Conservation (phyloP, 92 coral and sea anemone species). For the Heliopora coerulea region DNA sequence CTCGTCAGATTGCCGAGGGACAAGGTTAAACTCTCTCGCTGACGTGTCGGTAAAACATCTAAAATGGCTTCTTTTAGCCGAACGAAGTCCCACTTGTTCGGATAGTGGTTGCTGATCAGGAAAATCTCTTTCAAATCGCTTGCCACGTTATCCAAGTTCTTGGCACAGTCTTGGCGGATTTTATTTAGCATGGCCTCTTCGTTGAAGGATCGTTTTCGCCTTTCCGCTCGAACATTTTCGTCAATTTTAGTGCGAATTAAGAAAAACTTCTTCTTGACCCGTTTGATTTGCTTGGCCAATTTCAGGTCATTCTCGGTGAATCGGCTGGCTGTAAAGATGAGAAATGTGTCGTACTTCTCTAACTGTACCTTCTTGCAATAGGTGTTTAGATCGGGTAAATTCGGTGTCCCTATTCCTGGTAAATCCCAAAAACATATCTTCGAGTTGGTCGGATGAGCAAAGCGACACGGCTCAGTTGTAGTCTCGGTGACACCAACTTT, state of each 20-base stretch:
- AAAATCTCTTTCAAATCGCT: conserved; percentile 21
- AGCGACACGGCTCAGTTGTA: conserved; percentile 20
- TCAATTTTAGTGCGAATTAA: conserved; percentile 49
- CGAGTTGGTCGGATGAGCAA: conserved; percentile 24
- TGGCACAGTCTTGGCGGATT: conserved; percentile 20
- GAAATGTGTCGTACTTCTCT: conserved; percentile 47
- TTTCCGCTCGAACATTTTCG: conserved; percentile 21
- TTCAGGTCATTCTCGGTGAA: conserved; percentile 42
- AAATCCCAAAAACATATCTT: conserved; percentile 46
- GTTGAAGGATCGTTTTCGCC: conserved; percentile 32
- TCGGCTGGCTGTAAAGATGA: conserved; percentile 38
- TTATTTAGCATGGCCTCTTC: conserved; percentile 35
- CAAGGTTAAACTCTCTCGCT: conserved; percentile 44
- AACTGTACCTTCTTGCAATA: conserved; percentile 22
- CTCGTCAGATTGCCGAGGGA: conserved; percentile 35
- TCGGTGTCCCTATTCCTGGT: conserved; percentile 54
- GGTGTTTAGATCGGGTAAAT: conserved; percentile 41
- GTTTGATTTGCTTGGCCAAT: conserved; percentile 32
- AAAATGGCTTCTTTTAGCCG: conserved; percentile 52
- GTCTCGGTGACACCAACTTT: conserved; percentile 32
- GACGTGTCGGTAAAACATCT: conserved; percentile 41
- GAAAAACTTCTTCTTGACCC: conserved; percentile 36
- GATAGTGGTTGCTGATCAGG: conserved; percentile 52
- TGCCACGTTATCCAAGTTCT: conserved; percentile 9
- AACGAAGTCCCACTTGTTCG: conserved; percentile 54